A percentile compares a stretch with the other conserved stretches of the same genome.
Conservation (phyloP, 2,797 vertebrate genomes). For the Pachyuromys duprasi region DNA sequence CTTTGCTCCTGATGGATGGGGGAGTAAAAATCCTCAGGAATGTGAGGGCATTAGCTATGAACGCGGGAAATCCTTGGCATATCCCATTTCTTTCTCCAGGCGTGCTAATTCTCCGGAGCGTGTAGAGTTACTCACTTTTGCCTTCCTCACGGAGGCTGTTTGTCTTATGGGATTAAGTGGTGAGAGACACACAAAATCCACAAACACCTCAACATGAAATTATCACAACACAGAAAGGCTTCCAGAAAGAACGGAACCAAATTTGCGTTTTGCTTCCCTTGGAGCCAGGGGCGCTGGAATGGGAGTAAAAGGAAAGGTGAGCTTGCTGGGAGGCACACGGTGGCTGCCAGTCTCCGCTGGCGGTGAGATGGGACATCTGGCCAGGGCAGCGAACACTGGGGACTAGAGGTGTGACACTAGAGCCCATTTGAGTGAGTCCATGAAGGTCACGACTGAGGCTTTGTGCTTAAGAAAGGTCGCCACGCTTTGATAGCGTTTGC, state of each 20-base stretch:
- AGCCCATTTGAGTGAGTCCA: not conserved
- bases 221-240: not conserved
- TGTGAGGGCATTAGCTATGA: slow-evolving; percentile 83
- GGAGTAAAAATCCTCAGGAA: slow-evolving; percentile 88
- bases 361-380: not conserved
- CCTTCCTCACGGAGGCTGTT: slow-evolving; percentile 84
- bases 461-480: not conserved
- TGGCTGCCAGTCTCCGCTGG: no score
- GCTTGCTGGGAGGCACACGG: fast-evolving
- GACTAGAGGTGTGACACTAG: not conserved
- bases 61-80: slow-evolving; percentile 75
- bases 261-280: not conserved
- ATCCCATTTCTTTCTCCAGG: slow-evolving; percentile 82
- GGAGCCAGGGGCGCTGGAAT: not conserved
- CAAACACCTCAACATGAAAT: not conserved
- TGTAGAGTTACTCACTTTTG: slow-evolving; percentile 84
- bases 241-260: not conserved
- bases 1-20: slow-evolving; percentile 76
- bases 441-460: not conserved
- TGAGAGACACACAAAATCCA: slow-evolving; percentile 66
- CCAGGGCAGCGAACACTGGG: not conserved
- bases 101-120: slow-evolving; percentile 77
- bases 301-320: not conserved
- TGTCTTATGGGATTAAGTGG: slow-evolving; percentile 86
- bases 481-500: not conserved